Base-by-base conservation (phyloP, 1,140 invertebrate species). In the Orius insidiosus region DNA sequence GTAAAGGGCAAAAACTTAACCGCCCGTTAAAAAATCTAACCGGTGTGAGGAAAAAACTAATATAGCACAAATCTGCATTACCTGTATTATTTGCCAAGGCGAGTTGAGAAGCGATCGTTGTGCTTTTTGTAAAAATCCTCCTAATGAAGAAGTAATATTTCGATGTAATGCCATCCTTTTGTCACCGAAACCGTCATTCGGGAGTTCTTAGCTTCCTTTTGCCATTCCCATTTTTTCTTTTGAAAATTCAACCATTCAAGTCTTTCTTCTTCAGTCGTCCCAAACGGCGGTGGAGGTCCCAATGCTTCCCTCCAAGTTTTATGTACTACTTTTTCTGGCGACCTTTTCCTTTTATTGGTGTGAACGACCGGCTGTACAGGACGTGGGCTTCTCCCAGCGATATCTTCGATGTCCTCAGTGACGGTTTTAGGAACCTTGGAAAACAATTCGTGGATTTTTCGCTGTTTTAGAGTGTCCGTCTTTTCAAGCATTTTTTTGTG, bases 401-500 rank as follows among this genome's bases (percentile, higher is more conserved):
- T 57, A 58, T 82, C 79, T 63, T 83, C 79, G 49, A 83, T 80
- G 55, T 84, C 78, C 8, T 42, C 46, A 34, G 60, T 35, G 2
- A 59, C 33, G 30, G 31, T 16, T 55, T 59, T 66, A 0, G 69
- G 66, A 10, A 68, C 57, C 2, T 59, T 60, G 8, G 64, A 62
- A 59, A 98, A 98, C 62, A 98, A 79, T 54, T 97, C 90, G 13
- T 76, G 93, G 38, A 98, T 98, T 58, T 85, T 83, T 45, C 85
- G 72, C 56, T 98, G 95, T 59, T 93, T 94, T 45, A 85, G 76
- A 8, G 79, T 75, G 61, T 96, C 88, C 52, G 76, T 84, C 60
- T 94, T 94, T 52, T 96, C 90, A 37, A 93, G 56, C 60, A 98
- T 75, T 59, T 85, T 89, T 63, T 96, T 96, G 61, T 96, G 87